Evolutionary conservation across 2,888 invertebrate genomes (phyloP).

Genomic region (Athrips mouffetella): DNA sequence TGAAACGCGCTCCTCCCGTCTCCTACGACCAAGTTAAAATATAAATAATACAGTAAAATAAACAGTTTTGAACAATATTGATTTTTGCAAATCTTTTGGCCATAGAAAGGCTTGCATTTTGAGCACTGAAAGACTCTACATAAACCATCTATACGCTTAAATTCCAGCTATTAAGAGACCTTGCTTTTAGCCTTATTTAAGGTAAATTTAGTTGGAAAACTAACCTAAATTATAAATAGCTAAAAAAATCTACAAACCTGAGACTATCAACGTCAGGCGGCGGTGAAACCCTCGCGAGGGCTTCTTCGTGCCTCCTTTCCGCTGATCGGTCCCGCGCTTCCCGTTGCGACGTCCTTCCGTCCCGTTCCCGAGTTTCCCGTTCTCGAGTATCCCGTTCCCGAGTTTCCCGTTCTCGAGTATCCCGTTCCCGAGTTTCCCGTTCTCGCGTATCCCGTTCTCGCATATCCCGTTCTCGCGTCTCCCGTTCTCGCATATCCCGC

Average conservation of each 20-base stretch:
- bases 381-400: neutral
- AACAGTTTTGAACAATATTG: too few species aligned
- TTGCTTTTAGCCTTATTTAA: neutral
- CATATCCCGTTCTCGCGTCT: neutral
- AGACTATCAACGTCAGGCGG: constrained; percentile 40
- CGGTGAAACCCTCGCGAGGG: constrained; percentile 57
- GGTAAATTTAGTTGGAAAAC: neutral
- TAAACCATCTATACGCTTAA: neutral
- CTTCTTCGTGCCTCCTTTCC: constrained; percentile 62
- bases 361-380: neutral
- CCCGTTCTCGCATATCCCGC: neutral
- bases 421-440: too few species aligned
- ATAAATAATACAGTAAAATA: too few species aligned
- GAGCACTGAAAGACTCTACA: neutral
- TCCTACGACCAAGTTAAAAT: neutral
- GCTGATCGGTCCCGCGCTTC: constrained; percentile 60
- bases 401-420: neutral
- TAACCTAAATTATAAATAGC: neutral
- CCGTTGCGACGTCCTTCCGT: too few species aligned
- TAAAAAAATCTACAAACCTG: neutral
- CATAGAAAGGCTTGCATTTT: too few species aligned
- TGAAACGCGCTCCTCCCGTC: constrained; percentile 29
- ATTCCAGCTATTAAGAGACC: neutral
- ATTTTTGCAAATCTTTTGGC: too few species aligned
- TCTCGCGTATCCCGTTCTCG: neutral